phyloP scores from a whole-genome alignment of 2,888 invertebrate species.

The Hartigia nigra region DNA sequence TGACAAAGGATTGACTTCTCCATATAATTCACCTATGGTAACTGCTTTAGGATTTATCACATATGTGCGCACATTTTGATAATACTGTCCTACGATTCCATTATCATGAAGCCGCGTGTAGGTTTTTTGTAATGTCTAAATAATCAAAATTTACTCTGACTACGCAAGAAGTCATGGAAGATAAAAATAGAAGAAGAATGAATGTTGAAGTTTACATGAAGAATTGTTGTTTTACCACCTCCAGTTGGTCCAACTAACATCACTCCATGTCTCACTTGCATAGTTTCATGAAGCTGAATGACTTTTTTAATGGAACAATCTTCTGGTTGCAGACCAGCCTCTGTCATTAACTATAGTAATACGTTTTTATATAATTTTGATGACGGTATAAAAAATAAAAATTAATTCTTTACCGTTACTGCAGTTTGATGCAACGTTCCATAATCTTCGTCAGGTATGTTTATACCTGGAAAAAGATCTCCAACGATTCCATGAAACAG shows the following conservation, averaged over 20 bases:
- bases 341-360: slow-evolving; percentile 66
- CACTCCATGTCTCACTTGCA: slow-evolving; percentile 92
- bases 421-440: slow-evolving; percentile 78
- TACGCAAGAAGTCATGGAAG: neutral
- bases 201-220: slow-evolving; percentile 68
- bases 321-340: slow-evolving; percentile 76
- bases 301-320: slow-evolving; percentile 77
- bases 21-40: slow-evolving; percentile 88
- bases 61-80: slow-evolving; percentile 80
- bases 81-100: slow-evolving; percentile 72
- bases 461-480: slow-evolving; percentile 89
- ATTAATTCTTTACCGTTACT: slow-evolving; percentile 43
- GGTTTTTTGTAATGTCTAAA: slow-evolving; percentile 77
- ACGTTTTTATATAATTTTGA: slow-evolving; percentile 1
- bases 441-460: slow-evolving; percentile 83
- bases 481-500: slow-evolving; percentile 88
- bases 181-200: neutral
- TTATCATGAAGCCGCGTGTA: slow-evolving; percentile 74
- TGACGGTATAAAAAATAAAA: neutral
- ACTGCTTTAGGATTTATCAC: slow-evolving; percentile 91
- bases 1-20: slow-evolving; percentile 84
- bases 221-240: slow-evolving; percentile 84
- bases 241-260: slow-evolving; percentile 94
- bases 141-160: slow-evolving; percentile 4
- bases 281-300: slow-evolving; percentile 89